Evolutionary conservation across 1,140 invertebrate species (phyloP).

Genomic region (Cotesia vestalis): DNA sequence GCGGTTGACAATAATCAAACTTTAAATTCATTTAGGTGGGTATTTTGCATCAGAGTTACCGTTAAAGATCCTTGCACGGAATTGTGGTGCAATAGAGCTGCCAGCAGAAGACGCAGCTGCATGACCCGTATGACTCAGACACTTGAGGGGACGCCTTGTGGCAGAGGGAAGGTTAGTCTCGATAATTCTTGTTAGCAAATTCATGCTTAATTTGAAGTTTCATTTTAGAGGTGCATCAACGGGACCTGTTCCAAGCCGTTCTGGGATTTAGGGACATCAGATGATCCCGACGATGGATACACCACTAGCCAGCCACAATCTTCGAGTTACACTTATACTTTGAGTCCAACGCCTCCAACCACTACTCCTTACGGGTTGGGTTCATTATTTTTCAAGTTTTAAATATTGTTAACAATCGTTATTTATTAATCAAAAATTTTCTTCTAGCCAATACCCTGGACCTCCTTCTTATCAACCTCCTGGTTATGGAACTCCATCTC

Average conservation of each 20-base stretch:
- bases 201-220: neutral
- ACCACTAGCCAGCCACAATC: no score
- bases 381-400: neutral
- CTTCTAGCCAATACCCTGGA: no score
- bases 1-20: neutral
- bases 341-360: neutral
- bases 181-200: neutral
- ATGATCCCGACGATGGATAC: no score
- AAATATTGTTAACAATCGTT: no score
- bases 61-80: constrained; percentile 18
- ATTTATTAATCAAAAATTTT: no score
- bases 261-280: no score
- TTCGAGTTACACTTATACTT: neutral
- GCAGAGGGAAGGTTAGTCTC: constrained; percentile 7
- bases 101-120: constrained; percentile 5
- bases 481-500: no score
- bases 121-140: constrained; percentile 19
- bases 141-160: constrained; percentile 16
- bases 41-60: constrained; percentile 10
- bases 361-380: neutral
- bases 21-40: constrained; percentile 12
- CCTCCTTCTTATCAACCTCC: no score
- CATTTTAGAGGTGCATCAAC: constrained; percentile 13
- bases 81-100: constrained; percentile 24
- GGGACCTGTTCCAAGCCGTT: neutral